Conservation (phyloP, 2,888 invertebrate genomes). For the Drosophila gaucha region DNA sequence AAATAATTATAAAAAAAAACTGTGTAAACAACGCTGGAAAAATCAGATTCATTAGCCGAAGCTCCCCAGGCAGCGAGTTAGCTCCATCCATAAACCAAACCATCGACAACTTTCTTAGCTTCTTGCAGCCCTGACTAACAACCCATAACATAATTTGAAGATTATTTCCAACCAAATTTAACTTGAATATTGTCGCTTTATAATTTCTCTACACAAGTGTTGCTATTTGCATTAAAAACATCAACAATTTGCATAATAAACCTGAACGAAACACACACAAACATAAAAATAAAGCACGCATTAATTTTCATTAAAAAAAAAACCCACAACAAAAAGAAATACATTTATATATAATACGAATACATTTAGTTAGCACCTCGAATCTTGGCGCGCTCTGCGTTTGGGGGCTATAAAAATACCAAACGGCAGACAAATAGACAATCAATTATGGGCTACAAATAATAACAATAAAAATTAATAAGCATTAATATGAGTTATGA, state of each 20-base stretch:
- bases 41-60: no score
- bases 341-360: constrained; percentile 48
- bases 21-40: no score
- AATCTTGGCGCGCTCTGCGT: no score
- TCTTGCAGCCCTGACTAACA: background rate
- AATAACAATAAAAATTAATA: constrained; percentile 78
- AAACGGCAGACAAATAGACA: constrained; percentile 70
- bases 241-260: constrained; percentile 60
- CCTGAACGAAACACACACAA: constrained; percentile 36
- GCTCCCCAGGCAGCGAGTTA: no score
- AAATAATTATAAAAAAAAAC: no score
- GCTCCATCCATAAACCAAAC: background rate
- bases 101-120: constrained; percentile 2
- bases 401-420: constrained; percentile 49
- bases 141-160: background rate
- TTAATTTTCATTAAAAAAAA: constrained; percentile 51
- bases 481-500: constrained; percentile 77
- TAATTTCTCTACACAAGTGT: constrained; percentile 45
- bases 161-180: constrained; percentile 12
- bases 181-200: constrained; percentile 24
- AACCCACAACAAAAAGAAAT: constrained; percentile 2
- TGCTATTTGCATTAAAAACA: constrained; percentile 52
- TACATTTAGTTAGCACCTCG: constrained; percentile 75
- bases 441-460: constrained; percentile 77
- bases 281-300: constrained; percentile 25